Base-by-base conservation (phyloP, 2,797 vertebrate species). In the Cottoperca gobio region DNA sequence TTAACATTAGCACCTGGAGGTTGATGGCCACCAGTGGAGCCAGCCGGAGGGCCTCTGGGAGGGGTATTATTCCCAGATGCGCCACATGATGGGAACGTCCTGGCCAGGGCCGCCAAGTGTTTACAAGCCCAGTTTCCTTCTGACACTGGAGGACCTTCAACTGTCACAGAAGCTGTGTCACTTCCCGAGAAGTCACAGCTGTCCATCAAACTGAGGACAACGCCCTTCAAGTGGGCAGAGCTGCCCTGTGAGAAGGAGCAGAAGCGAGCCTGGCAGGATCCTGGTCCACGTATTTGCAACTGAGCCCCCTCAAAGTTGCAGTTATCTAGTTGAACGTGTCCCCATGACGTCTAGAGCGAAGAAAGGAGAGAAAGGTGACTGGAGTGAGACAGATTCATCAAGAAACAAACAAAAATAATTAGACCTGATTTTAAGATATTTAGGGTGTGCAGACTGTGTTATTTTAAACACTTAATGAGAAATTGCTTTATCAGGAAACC, bases 101-200 rank as follows among this genome's bases (percentile, higher is more conserved):
- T 96, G 70, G 95, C 92, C 78, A 96, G 89, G 17, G 91, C 88
- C 0, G 95, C 93, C 52, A 98, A 89, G 73, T 98, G 96, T 84
- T 96, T 97, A 88, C 95, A 97, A 64, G 97, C 97, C 97, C 97
- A 97, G 92, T 97, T 98, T 71, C 91, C 94, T 62, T 97, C 96
- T 2, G 95, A 94, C 26, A 95, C 96, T 0, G 95, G 96, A 24
- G 95, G 95, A 45, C 97, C 96, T 85, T 98, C 97, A 16, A 98
- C 92, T 1, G 96, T 97, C 65, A 98, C 95, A 0, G 96, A 97
- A 17, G 96, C 95, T 0, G 95, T 94, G 85, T 98, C 97, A 0
- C 97, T 97, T 62, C 96, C 95, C 0, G 94, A 94, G 82, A 99
- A 98, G 81, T 98, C 97, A 57, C 97, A 98, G 91, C 95, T 97